A percentile compares a stretch with the other conserved stretches of the same genome.
Conservation (phyloP, 2,113 vertebrate genomes). For the Cryptomyrus ogoouensis region DNA sequence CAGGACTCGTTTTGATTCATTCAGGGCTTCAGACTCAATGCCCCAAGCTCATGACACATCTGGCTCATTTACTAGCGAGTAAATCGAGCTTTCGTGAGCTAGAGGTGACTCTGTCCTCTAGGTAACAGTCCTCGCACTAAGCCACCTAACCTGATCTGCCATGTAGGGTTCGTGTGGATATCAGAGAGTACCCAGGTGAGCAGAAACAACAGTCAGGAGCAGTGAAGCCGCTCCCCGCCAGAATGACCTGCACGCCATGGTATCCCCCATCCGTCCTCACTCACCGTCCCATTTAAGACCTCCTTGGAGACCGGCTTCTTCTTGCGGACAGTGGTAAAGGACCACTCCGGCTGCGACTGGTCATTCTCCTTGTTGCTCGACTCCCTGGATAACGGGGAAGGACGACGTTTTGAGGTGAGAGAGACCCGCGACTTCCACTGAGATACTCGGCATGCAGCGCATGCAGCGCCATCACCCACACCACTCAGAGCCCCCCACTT, state of each 20-base stretch:
- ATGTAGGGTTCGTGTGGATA: not conserved
- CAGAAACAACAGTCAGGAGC: no score
- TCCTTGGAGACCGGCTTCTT: constrained; percentile 82
- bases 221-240: not conserved
- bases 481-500: constrained; percentile 37
- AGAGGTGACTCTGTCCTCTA: not conserved
- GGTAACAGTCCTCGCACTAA: not conserved
- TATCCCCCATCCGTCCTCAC: constrained; percentile 26
- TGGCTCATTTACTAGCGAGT: not conserved
- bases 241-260: not conserved
- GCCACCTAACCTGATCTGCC: not conserved
- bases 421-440: not conserved
- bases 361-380: constrained; percentile 79
- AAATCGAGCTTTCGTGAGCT: not conserved
- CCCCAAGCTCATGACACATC: not conserved
- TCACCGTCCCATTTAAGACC: constrained; percentile 78
- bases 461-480: not conserved
- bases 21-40: not conserved
- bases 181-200: not conserved
- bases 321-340: constrained; percentile 90
- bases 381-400: constrained; percentile 60
- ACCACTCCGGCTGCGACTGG: constrained; percentile 74
- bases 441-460: not conserved
- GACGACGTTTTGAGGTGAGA: not conserved
- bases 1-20: no score